Conservation (phyloP, 2,888 invertebrate genomes). For the Syrista parreyssii region DNA sequence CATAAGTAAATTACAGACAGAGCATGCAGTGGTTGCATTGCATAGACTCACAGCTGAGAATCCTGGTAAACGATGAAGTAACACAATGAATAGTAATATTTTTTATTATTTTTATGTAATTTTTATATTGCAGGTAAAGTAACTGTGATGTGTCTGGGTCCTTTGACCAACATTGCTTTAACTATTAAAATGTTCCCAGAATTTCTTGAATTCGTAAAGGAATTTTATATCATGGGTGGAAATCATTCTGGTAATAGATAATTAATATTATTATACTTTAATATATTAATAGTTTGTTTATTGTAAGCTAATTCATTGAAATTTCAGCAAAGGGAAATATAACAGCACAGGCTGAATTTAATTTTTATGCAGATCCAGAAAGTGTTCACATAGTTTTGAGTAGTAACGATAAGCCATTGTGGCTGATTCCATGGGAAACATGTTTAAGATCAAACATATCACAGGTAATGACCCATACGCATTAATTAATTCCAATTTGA, state of each 20-base stretch:
- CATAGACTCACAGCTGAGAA: constrained; percentile 70
- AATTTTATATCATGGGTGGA: constrained; percentile 83
- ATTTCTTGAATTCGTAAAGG: constrained; percentile 74
- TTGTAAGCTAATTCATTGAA: background rate
- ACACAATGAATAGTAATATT: background rate
- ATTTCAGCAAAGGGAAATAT: constrained; percentile 68
- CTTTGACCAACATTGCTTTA: constrained; percentile 84
- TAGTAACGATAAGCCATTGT: constrained; percentile 69
- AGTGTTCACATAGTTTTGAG: constrained; percentile 79
- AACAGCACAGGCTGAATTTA: constrained; percentile 78
- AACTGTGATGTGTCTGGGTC: constrained; percentile 75
- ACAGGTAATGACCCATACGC: too few relatives aligned
- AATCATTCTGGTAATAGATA: constrained; percentile 74
- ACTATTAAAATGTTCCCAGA: constrained; percentile 76
- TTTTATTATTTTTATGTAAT: constrained; percentile 11
- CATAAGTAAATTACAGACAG: constrained; percentile 65
- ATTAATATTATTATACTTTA: background rate
- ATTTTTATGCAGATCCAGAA: constrained; percentile 82
- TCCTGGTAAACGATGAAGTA: constrained; percentile 63
- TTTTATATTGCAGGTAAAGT: constrained; percentile 69
- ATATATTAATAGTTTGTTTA: background rate
- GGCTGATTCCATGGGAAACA: constrained; percentile 79
- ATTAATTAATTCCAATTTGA: too few relatives aligned
- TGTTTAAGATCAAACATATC: constrained; percentile 64
- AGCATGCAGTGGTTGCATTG: constrained; percentile 73